phyloP scores from a whole-genome alignment of 2,797 vertebrate genomes.

The Adelosebastes latens region DNA sequence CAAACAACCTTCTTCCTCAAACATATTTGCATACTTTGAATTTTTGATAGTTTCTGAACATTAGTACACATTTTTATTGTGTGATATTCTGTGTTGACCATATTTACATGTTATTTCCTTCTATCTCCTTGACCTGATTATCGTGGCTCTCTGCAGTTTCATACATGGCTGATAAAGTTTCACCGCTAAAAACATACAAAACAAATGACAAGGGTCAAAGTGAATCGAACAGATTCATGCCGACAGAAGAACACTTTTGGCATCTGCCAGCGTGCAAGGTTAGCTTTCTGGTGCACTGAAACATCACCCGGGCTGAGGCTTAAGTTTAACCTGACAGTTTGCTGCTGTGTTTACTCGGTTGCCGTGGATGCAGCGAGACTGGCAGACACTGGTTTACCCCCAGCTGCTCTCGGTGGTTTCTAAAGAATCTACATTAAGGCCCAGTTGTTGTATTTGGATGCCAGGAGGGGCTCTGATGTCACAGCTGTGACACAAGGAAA shows the following conservation, averaged over 20 bases:
- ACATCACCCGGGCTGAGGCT: conserved; percentile 79
- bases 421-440: conserved; percentile 87
- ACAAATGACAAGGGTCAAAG: conserved; percentile 54
- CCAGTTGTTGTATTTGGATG: conserved; percentile 87
- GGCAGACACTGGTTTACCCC: conserved; percentile 82
- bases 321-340: conserved; percentile 87
- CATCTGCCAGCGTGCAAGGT: conserved; percentile 74
- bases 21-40: not conserved
- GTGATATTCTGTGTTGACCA: not conserved
- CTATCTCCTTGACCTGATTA: not conserved
- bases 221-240: conserved; percentile 76
- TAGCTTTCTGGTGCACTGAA: conserved; percentile 83
- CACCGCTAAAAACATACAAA: conserved; percentile 14
- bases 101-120: not conserved
- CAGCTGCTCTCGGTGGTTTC: conserved; percentile 88
- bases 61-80: not conserved
- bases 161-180: not conserved
- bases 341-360: conserved; percentile 86
- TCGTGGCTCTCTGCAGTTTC: not conserved
- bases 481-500: conserved; percentile 67
- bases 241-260: conserved; percentile 69
- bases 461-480: conserved; percentile 79
- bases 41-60: not conserved
- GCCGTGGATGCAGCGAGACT: conserved; percentile 82
- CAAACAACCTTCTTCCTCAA: not conserved